Evolutionary conservation across 2,888 invertebrate species (phyloP).

Genomic region (Caenorhabditis afra): DNA sequence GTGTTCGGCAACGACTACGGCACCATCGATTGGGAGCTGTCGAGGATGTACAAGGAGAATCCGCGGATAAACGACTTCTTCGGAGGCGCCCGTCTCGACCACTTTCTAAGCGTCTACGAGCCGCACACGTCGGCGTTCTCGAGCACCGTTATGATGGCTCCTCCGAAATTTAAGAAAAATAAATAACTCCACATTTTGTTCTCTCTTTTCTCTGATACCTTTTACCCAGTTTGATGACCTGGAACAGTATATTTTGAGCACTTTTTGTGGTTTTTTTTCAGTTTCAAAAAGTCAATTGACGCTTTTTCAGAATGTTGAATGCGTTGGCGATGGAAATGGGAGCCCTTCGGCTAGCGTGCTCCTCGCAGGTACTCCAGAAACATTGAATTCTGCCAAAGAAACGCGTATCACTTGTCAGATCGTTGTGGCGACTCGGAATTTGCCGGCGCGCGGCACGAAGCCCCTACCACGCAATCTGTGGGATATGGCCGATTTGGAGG

Average conservation of each 20-base stretch:
- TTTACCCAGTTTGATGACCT: background rate
- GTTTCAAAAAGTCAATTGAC: too few relatives aligned
- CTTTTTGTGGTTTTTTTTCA: conserved; percentile 1
- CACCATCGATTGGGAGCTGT: conserved; percentile 25
- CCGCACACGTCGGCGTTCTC: conserved; percentile 31
- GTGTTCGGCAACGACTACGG: conserved; percentile 63
- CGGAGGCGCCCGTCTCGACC: background rate
- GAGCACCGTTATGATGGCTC: conserved; percentile 31
- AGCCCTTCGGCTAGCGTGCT: conserved; percentile 44
- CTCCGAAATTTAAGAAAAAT: conserved; percentile 1
- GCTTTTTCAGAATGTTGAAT: conserved; percentile 54
- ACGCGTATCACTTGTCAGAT: conserved; percentile 24
- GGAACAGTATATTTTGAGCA: conserved; percentile 7
- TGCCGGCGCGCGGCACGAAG: conserved; percentile 77
- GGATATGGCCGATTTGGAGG: conserved; percentile 74
- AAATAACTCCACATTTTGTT: too few relatives aligned
- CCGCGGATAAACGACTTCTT: conserved; percentile 21
- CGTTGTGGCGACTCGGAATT: conserved; percentile 34
- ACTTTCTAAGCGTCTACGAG: conserved; percentile 20
- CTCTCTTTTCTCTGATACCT: too few relatives aligned
- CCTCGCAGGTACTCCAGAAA: conserved; percentile 28
- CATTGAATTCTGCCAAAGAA: conserved; percentile 7
- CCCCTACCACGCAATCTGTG: conserved; percentile 74
- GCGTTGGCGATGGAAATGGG: conserved; percentile 54
- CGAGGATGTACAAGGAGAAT: conserved; percentile 4